phyloP scores from a whole-genome alignment of 2,797 vertebrate species.

The Enteromius viviparus region DNA sequence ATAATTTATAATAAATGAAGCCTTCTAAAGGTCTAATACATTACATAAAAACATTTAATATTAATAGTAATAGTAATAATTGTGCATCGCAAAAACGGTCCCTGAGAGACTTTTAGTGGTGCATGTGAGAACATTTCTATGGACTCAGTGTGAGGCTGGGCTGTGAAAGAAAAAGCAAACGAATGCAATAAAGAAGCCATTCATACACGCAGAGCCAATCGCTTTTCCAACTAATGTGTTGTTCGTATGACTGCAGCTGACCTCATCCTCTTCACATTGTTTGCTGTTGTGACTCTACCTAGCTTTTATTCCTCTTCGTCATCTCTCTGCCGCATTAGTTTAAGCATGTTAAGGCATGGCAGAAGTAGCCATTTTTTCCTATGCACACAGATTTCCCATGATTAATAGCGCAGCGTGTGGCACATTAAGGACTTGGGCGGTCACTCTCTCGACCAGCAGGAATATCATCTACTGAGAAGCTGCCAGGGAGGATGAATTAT shows the following conservation, averaged over 20 bases:
- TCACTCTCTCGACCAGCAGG: slow-evolving; percentile 40
- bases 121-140: background rate
- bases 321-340: background rate
- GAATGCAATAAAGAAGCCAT: slow-evolving; percentile 5
- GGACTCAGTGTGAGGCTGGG: background rate
- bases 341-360: background rate
- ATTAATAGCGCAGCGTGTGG: slow-evolving; percentile 34
- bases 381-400: slow-evolving; percentile 27
- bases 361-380: background rate
- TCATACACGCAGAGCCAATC: background rate
- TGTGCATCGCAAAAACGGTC: background rate
- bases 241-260: background rate
- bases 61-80: too few relatives aligned
- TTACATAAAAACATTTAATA: too few relatives aligned
- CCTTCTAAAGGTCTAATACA: background rate
- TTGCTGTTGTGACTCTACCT: background rate
- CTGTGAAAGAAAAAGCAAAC: background rate
- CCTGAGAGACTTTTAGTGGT: background rate
- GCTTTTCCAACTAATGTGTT: background rate
- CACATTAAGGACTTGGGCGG: slow-evolving; percentile 41
- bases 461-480: slow-evolving; percentile 32
- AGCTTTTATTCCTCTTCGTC: background rate
- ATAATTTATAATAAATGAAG: background rate
- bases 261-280: background rate
- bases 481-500: slow-evolving; percentile 27